Conservation (phyloP, 2,797 vertebrate species). For the Malurus leucopterus region DNA sequence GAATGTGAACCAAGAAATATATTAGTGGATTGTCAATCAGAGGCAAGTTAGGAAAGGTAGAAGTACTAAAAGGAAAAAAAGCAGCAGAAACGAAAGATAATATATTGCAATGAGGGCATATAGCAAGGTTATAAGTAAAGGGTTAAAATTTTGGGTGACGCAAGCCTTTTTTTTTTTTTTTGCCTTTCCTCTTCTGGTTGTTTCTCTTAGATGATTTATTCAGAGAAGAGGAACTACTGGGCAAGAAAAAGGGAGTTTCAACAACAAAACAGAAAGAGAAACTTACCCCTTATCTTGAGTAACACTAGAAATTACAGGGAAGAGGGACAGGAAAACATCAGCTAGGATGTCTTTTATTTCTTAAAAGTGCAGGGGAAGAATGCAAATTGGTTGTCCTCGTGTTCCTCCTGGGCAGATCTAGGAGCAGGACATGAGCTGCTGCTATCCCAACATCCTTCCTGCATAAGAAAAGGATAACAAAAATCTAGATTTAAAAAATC, state of each 20-base stretch:
- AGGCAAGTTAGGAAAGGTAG: neutral
- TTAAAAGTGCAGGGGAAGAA: neutral
- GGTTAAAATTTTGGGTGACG: neutral
- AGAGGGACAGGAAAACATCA: neutral
- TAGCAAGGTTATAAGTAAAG: neutral
- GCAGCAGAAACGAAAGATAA: neutral
- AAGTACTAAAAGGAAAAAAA: neutral
- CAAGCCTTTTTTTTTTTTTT: neutral
- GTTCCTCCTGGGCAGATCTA: neutral
- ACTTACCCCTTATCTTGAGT: neutral
- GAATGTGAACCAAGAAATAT: neutral
- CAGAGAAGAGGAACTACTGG: neutral
- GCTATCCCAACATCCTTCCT: neutral
- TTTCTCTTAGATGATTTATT: neutral
- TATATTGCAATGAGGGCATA: neutral
- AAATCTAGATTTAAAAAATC: neutral
- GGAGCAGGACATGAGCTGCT: neutral
- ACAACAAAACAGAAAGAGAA: neutral
- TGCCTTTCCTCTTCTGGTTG: neutral
- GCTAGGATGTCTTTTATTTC: neutral
- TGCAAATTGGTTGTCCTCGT: neutral
- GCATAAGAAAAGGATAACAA: neutral
- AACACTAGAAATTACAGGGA: neutral
- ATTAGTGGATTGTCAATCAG: neutral
- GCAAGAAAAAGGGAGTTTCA: neutral